Conservation (phyloP, 2,797 vertebrate genomes). For the Enteromius mattozi region DNA sequence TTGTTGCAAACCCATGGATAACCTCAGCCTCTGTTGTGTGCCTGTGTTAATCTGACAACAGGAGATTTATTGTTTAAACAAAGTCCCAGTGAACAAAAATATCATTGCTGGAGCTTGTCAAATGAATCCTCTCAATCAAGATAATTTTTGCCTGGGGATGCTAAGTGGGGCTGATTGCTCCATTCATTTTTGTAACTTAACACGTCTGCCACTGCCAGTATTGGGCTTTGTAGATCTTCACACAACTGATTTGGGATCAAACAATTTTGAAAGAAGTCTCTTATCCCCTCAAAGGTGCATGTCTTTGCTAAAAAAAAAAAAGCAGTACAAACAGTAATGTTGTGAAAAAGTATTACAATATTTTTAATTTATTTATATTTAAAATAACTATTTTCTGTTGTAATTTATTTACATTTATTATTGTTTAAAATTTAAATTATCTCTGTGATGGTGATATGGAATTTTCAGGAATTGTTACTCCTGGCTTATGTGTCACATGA, state of each 20-base stretch:
- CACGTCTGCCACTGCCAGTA: slow-evolving; percentile 65
- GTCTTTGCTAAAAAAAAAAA: background rate
- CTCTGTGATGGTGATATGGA: background rate
- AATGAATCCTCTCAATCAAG: slow-evolving; percentile 58
- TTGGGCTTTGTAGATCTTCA: slow-evolving; percentile 58
- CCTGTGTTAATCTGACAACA: slow-evolving; percentile 56
- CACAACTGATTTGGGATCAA: background rate
- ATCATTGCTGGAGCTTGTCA: slow-evolving; percentile 56
- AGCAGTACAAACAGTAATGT: background rate
- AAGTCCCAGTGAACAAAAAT: slow-evolving; percentile 57
- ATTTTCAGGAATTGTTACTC: background rate
- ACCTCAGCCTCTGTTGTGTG: slow-evolving; percentile 39
- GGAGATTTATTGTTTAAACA: slow-evolving; percentile 60
- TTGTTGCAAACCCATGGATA: slow-evolving; percentile 46
- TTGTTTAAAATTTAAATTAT: background rate
- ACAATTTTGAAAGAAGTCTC: background rate
- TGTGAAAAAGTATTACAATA: background rate
- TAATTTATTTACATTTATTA: background rate
- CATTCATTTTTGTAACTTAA: slow-evolving; percentile 76
- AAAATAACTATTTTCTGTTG: background rate
- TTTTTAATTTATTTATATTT: no score
- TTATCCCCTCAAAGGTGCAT: background rate
- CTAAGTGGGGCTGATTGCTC: slow-evolving; percentile 75
- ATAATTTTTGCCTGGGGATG: slow-evolving; percentile 69
- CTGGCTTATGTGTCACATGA: slow-evolving; percentile 46